phyloP scores from a whole-genome alignment of 2,888 invertebrate species.

The Neria commutata region DNA sequence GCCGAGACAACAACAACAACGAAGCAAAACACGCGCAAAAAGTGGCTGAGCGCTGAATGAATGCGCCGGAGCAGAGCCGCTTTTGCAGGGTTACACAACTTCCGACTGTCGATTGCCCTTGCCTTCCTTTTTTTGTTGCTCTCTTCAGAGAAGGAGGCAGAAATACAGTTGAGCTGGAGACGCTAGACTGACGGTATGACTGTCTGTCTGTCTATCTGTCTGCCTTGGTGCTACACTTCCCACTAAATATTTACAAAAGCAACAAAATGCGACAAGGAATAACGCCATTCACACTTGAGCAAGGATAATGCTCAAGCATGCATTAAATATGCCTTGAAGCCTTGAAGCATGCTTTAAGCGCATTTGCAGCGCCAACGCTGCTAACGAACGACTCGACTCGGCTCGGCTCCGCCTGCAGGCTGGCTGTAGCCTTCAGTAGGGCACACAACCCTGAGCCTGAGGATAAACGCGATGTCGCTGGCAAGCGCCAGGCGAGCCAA shows the following conservation, averaged over 20 bases:
- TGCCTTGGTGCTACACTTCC: not conserved
- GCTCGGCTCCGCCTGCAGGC: not conserved
- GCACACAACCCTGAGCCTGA: not conserved
- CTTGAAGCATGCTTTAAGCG: not conserved
- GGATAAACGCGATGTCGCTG: not conserved
- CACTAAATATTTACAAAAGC: not conserved
- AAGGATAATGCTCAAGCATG: not conserved
- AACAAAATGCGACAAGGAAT: not conserved
- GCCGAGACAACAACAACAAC: too few relatives aligned
- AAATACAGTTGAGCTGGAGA: too few relatives aligned
- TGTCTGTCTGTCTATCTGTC: too few relatives aligned
- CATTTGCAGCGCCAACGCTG: not conserved
- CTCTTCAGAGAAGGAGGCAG: too few relatives aligned
- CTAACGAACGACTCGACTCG: conserved; percentile 1
- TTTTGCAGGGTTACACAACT: too few relatives aligned
- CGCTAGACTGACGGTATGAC: too few relatives aligned
- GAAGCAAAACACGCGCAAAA: not conserved
- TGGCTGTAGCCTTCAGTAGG: not conserved
- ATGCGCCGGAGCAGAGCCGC: not conserved
- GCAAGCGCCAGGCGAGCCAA: conserved; percentile 3
- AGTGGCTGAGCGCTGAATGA: not conserved
- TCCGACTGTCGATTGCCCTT: too few relatives aligned
- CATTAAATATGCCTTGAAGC: too few relatives aligned
- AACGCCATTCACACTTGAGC: not conserved
- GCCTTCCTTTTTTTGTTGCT: too few relatives aligned